Conservation (phyloP, 2,797 vertebrate species). For the Anomalospiza imberbis region DNA sequence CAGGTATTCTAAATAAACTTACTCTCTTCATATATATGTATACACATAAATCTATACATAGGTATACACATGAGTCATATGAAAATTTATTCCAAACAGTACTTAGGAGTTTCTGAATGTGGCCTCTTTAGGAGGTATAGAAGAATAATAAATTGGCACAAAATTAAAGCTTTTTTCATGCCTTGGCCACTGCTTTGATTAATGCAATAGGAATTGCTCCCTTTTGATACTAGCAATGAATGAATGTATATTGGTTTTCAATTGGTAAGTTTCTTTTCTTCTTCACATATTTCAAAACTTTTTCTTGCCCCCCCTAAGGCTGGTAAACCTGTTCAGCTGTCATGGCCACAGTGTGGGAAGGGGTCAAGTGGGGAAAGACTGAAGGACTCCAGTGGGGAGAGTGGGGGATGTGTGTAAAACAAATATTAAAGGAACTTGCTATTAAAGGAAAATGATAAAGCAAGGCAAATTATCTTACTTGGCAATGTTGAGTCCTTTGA, state of each 20-base stretch:
- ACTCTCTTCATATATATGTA: not conserved
- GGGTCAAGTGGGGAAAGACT: not conserved
- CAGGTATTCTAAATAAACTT: not conserved
- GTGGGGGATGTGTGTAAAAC: not conserved
- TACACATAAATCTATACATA: not conserved
- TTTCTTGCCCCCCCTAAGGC: not conserved
- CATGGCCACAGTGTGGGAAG: not conserved
- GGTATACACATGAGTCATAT: not conserved
- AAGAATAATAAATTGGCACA: not conserved
- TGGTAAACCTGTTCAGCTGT: not conserved
- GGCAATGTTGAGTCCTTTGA: slow-evolving; percentile 97
- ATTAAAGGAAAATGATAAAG: not conserved
- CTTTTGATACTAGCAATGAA: not conserved
- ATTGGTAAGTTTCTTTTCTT: not conserved
- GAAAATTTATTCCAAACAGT: not conserved
- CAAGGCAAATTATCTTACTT: slow-evolving; percentile 76
- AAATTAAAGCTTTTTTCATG: not conserved
- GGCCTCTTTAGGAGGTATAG: not conserved
- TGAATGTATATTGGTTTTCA: not conserved
- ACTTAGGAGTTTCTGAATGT: not conserved
- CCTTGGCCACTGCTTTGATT: not conserved
- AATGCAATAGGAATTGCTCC: not conserved
- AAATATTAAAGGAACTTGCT: not conserved
- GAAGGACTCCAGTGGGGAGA: not conserved
- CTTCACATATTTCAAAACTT: not conserved